Evolutionary conservation across 2,797 vertebrate genomes (phyloP).

Genomic region (Pygocentrus nattereri): DNA sequence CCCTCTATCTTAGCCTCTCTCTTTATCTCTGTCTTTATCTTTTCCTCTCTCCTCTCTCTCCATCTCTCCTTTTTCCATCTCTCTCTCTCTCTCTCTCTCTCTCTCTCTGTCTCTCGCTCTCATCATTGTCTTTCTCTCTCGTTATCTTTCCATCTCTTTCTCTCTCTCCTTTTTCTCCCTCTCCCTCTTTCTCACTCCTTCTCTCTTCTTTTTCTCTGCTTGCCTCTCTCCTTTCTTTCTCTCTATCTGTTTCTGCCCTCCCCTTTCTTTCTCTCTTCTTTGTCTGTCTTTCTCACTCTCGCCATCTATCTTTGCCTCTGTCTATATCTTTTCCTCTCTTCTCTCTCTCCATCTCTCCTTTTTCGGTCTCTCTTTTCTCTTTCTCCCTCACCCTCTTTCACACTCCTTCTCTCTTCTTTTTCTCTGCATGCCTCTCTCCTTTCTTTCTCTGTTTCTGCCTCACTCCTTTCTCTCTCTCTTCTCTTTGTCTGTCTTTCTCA

Average conservation of each 20-base stretch:
- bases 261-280: background rate
- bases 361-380: background rate
- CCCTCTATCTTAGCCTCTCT: background rate
- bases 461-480: constrained; percentile 66
- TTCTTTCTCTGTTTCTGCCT: background rate
- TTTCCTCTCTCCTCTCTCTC: background rate
- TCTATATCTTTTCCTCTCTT: constrained; percentile 61
- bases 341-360: background rate
- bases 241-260: background rate
- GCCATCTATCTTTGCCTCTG: background rate
- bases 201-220: background rate
- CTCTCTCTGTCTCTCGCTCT: background rate
- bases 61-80: background rate
- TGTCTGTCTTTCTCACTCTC: background rate
- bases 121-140: no score
- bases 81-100: constrained; percentile 65
- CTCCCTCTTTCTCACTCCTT: background rate
- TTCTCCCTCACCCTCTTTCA: background rate
- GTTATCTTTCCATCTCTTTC: constrained; percentile 50
- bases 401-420: constrained; percentile 60
- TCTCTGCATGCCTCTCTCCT: constrained; percentile 25
- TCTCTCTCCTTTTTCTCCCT: background rate
- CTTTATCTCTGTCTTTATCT: background rate
- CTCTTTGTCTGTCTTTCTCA: background rate
- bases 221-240: background rate